These are phyloP conservation scores for Diorhabda elongata DNA, from an alignment of 1,140 invertebrate species.

Conservation along the genomic window DNA sequence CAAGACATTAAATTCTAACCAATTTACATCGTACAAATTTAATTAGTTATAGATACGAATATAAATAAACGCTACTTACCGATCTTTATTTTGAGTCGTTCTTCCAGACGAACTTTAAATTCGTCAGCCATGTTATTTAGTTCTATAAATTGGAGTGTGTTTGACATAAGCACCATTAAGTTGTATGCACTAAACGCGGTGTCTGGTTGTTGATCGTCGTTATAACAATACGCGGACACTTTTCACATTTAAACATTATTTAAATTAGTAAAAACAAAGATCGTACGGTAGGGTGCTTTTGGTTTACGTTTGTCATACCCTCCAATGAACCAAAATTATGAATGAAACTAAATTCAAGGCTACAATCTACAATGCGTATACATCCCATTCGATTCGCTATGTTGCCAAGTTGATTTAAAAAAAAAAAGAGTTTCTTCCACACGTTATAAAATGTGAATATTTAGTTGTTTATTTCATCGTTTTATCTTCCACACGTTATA, in stretches of 20 bases:
- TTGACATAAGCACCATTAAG: constrained; percentile 22
- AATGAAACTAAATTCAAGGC: constrained; percentile 18
- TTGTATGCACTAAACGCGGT: neutral
- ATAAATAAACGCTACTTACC: constrained; percentile 56
- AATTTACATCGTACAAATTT: no score
- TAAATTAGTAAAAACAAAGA: constrained; percentile 2
- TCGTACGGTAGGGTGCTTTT: constrained; percentile 13
- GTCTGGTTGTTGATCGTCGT: neutral
- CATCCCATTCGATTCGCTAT: neutral
- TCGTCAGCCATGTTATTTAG: constrained; percentile 79
- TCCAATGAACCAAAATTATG: constrained; percentile 13
- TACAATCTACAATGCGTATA: constrained; percentile 20
- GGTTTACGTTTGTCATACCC: constrained; percentile 9
- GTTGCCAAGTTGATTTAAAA: neutral
- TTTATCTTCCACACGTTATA: neutral
- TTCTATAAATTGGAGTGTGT: constrained; percentile 45
- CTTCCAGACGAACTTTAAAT: constrained; percentile 78
- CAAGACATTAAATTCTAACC: neutral
- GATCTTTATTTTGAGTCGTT: constrained; percentile 83
- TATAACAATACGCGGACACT: neutral
- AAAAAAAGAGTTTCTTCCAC: neutral
- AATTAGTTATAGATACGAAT: neutral
- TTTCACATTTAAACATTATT: neutral
- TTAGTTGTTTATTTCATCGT: neutral
- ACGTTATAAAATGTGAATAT: neutral